Conservation (phyloP, 2,888 invertebrate genomes). For the Agriopis marginaria region DNA sequence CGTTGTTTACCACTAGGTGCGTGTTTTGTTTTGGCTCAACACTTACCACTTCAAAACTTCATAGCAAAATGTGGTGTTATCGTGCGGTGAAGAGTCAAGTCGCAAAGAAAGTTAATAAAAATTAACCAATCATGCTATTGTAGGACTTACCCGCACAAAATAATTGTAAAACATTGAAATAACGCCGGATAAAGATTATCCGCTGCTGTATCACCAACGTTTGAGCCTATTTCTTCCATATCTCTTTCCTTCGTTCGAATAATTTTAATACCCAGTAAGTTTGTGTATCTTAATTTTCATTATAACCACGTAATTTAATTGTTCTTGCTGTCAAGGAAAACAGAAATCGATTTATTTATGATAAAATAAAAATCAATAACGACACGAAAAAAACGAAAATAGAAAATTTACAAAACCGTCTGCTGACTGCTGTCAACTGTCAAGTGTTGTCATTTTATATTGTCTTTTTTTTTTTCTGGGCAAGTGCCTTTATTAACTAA, state of each 20-base stretch:
- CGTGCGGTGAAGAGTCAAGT: too few species aligned
- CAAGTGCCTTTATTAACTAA: too few species aligned
- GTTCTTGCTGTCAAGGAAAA: background rate
- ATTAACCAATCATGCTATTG: background rate
- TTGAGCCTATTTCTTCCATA: constrained; percentile 57
- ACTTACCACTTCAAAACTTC: too few species aligned
- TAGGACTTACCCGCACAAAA: constrained; percentile 92
- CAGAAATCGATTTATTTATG: background rate
- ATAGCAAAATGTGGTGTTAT: too few species aligned
- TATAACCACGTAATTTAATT: background rate
- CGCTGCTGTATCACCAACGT: constrained; percentile 75
- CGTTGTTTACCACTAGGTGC: too few species aligned
- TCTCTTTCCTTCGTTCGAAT: background rate
- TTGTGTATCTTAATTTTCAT: background rate
- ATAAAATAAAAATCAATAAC: background rate
- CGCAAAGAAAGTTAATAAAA: background rate
- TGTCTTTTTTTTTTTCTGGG: too few species aligned
- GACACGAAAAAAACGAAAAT: background rate
- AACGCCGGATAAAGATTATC: constrained; percentile 96
- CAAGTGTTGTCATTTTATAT: too few species aligned
- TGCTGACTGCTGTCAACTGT: too few species aligned
- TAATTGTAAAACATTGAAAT: constrained; percentile 96
- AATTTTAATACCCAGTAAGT: background rate
- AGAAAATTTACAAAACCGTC: too few species aligned
- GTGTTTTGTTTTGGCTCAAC: too few species aligned